Base-by-base conservation (phyloP, 2,888 invertebrate species). In the Napeogenes sylphis region DNA sequence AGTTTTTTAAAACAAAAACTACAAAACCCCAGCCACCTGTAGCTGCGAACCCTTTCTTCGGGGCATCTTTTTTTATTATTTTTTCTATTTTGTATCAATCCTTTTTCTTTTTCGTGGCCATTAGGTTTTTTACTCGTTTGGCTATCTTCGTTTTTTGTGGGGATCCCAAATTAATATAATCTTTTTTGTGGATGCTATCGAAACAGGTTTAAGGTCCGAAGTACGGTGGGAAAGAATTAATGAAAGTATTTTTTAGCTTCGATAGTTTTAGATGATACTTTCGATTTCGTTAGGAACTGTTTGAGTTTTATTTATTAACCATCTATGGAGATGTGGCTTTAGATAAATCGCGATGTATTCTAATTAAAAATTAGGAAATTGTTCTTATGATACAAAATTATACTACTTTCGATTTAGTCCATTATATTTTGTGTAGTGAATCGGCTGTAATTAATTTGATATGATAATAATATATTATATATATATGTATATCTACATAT, bases 141-240 rank as follows among this genome's bases (percentile, higher is more conserved):
- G 81, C 83, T 76, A 83, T 87, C 85, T 77, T 84, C 83, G 82
- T 87, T 90, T 90, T 90, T 90, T 89, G 85, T 89, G 87, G 82
- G 78, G 81, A 85, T 84, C 87, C 88, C 90, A 89, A 90, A 90
- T 90, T 90, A 90, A 90, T 89, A 89, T 86, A 81, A 83, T 82
- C 82, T 83, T 87, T 87, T 86, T 87, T 84, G 69, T 85, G 68
- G 65, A 21, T 21, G 21, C 21, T 21, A 21, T 21, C 21, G 21
- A 21, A 85, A 87, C 89, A 72, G 84, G 89, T 88, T 87, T 77
- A 71, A 61, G 73, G 71, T 70, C 62, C 69, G 73, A 76, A 69
- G 75, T 66, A 72, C 74, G 77, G 83, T 87, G 89, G 85, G 88
- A 87, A 88, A 82, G 78, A 76, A 79, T 77, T 83, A 87, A 88